phyloP scores from a whole-genome alignment of 2,797 vertebrate species.

The Vultur gryphus region DNA sequence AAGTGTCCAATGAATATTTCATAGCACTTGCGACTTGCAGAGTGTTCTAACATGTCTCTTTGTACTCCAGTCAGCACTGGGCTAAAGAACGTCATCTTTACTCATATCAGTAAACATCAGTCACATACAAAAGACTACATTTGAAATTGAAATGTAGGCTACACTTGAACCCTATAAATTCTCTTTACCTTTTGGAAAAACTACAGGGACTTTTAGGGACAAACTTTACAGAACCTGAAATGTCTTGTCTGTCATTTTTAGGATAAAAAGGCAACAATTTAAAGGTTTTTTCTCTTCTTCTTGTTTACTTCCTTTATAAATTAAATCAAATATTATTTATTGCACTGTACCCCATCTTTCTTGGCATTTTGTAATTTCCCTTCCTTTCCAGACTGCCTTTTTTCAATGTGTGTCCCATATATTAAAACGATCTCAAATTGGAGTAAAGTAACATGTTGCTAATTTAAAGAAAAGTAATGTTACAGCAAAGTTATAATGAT shows the following conservation, averaged over 20 bases:
- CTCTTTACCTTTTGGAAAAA: neutral
- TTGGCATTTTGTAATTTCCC: neutral
- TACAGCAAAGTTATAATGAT: neutral
- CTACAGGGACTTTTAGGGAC: neutral
- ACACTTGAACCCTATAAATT: neutral
- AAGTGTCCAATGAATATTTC: constrained; percentile 53
- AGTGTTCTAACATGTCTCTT: neutral
- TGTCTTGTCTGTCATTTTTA: neutral
- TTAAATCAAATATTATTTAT: neutral
- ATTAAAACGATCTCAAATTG: neutral
- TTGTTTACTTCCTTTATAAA: neutral
- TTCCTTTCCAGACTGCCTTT: neutral
- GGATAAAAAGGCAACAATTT: neutral
- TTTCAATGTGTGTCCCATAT: neutral
- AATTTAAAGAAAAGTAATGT: neutral
- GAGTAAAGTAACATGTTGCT: neutral
- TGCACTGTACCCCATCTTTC: fast-evolving
- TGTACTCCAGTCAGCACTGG: neutral
- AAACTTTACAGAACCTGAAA: neutral
- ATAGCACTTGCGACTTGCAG: neutral
- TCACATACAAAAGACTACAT: neutral
- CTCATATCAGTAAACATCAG: neutral
- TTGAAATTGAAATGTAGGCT: constrained; percentile 14
- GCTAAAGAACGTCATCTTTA: neutral
- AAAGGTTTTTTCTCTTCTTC: neutral